phyloP scores from a whole-genome alignment of 2,113 vertebrate species.

The Barnardius zonarius region DNA sequence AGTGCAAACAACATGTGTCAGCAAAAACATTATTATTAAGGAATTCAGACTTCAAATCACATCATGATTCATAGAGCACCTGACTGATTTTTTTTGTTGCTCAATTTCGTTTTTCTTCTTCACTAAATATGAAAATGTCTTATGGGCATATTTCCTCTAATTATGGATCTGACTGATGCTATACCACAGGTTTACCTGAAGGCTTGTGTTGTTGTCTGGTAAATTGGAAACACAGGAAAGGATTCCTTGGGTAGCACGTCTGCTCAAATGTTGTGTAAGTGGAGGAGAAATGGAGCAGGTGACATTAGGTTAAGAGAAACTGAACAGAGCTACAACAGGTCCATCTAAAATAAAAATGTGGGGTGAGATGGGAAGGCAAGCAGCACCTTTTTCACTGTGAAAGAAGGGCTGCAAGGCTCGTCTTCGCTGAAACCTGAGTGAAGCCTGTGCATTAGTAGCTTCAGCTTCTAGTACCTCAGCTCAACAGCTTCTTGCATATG shows the following conservation, averaged over 20 bases:
- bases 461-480: neutral
- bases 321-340: neutral
- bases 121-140: neutral
- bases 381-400: neutral
- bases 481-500: neutral
- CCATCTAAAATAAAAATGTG: neutral
- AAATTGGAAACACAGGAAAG: neutral
- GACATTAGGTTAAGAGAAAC: neutral
- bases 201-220: neutral
- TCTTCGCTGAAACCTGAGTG: neutral
- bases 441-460: neutral
- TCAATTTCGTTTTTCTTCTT: neutral
- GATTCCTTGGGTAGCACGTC: neutral
- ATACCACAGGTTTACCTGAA: neutral
- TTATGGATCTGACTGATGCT: neutral
- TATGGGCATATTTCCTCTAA: neutral
- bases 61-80: slow-evolving; percentile 46
- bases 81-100: neutral
- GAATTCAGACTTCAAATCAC: slow-evolving; percentile 32
- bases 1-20: slow-evolving; percentile 45
- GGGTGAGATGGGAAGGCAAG: neutral
- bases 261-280: neutral
- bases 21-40: slow-evolving; percentile 35
- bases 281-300: neutral
- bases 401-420: neutral